Evolutionary conservation across 2,113 vertebrate genomes (phyloP), one percentile per base, ranked within the genome.

Genomic region (Physeter macrocephalus): DNA sequence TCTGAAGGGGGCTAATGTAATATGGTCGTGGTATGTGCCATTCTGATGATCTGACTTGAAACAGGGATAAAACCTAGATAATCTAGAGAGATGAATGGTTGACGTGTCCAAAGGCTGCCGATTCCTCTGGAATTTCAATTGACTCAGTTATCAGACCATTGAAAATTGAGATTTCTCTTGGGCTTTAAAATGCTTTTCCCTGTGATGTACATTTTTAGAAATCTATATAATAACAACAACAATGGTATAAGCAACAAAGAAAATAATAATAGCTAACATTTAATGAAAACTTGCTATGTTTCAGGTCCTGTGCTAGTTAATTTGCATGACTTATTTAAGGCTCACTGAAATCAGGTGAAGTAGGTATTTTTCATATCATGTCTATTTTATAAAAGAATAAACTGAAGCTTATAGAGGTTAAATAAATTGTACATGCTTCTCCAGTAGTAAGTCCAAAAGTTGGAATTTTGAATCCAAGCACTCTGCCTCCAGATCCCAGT

Each of bases 81-180:
- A 46, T 91, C 66, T 87, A 62, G 27, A 83, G 14, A 88, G 23
- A 82, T 71, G 77, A 81, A 74, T 78, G n/a, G 20, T 69, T 67
- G 93, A 43, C 27, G 43, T 43, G 29, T 91, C 46, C 46, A 81
- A 36, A 85, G n/a, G 27, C 11, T 91, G 52, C 46, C 0, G 1
- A 77, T 39, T 90, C 46, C 31, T 94, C 54, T 54, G 23, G 74
- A 96, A 90, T 88, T 93, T 93, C 83, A 94, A 64, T 43, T 34
- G 29, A 54, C n/a, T 90, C 36, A 71, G 31, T 94, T 85, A 82
- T 72, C 74, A 81, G 43, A 27, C 2, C 17, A 66, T 8, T 81
- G 31, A 88, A 92, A 96, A 85, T 25, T 43, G 43, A 90, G 34
- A 77, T 14, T 78, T 86, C n/a, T 80, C 1, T 8, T 82, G 21